phyloP scores from a whole-genome alignment of 2,888 invertebrate genomes.

The Adelphocoris suturalis region DNA sequence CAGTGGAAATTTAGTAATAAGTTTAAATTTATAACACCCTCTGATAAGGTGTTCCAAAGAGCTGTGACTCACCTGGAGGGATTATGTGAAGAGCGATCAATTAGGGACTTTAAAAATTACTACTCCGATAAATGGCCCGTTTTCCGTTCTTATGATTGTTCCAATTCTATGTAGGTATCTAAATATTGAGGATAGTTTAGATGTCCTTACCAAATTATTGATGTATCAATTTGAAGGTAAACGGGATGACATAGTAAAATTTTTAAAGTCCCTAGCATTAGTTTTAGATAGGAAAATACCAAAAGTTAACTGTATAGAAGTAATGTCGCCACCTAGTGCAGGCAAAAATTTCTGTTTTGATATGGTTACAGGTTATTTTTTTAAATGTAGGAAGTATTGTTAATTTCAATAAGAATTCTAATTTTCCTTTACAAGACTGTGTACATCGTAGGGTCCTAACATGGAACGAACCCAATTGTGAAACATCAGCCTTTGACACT shows the following conservation, averaged over 20 bases:
- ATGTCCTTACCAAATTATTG: neutral
- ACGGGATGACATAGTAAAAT: neutral
- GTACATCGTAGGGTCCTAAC: neutral
- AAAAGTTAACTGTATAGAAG: neutral
- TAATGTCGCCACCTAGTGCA: constrained; percentile 7
- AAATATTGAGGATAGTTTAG: neutral
- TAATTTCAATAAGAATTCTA: no score
- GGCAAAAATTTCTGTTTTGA: constrained; percentile 3
- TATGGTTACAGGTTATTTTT: neutral
- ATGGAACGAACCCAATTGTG: neutral
- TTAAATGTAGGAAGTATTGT: neutral
- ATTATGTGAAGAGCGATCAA: neutral
- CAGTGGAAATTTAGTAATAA: no score
- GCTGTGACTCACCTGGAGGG: neutral
- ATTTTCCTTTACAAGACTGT: neutral
- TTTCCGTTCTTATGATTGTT: neutral
- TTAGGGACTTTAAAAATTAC: neutral
- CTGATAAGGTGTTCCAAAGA: no score
- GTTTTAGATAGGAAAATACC: neutral
- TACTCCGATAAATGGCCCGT: neutral
- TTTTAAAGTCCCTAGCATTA: neutral
- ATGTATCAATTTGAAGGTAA: neutral
- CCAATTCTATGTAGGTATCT: neutral
- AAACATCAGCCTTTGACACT: neutral
- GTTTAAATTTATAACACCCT: neutral